Conservation (phyloP, 2,797 vertebrate genomes). For the Poeciliopsis paucimaculata region DNA sequence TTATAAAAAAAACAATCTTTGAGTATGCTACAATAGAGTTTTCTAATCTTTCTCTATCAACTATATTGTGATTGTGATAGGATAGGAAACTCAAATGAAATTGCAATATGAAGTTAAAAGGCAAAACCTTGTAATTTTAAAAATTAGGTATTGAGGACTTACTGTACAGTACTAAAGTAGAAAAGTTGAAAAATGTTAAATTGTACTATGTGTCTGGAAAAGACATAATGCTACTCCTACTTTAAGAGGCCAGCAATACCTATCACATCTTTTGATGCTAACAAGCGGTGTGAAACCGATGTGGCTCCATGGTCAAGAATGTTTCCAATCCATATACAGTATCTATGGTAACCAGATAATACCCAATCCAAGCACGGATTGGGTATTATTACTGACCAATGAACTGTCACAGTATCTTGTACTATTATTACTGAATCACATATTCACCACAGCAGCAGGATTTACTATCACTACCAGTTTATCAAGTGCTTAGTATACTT, state of each 20-base stretch:
- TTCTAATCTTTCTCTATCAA: neutral
- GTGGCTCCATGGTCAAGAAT: neutral
- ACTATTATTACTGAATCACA: neutral
- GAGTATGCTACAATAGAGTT: neutral
- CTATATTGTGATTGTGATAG: neutral
- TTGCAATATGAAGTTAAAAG: too few relatives aligned
- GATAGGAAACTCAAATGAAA: neutral
- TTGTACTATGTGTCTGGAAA: too few relatives aligned
- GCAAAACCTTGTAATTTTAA: too few relatives aligned
- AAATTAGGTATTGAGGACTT: too few relatives aligned
- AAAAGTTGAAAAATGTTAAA: too few relatives aligned
- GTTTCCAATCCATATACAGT: neutral
- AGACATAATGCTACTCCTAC: too few relatives aligned
- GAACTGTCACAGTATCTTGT: neutral
- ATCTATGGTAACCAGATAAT: neutral
- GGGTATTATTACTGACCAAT: too few relatives aligned
- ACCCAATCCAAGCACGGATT: too few relatives aligned
- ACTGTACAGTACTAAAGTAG: too few relatives aligned
- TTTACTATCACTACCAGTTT: neutral
- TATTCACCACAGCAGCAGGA: neutral
- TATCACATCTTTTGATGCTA: neutral
- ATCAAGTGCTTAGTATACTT: neutral
- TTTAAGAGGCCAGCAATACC: neutral
- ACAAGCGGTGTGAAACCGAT: neutral
- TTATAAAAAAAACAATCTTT: neutral